Evolutionary conservation across 1,140 invertebrate species (phyloP), one percentile per base, ranked within the genome.

Genomic region (Sesamia nonagrioides): DNA sequence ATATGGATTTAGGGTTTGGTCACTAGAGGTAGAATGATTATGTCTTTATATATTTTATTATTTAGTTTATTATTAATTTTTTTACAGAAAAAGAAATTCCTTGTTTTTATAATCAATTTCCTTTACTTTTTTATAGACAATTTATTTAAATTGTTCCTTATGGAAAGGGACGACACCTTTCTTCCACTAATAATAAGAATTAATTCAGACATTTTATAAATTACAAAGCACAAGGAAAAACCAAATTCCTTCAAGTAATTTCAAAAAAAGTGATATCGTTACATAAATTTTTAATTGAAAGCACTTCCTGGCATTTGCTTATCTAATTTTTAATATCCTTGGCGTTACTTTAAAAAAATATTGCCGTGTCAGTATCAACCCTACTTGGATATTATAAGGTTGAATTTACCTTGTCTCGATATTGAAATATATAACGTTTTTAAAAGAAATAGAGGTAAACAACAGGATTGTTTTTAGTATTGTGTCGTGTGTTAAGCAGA

Each of bases 401-500:
- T 21, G 11, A 42, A 60, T n/a, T 6, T 71, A 6, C 13, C 18
- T 9, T 37, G 33, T 8, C 3, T 33, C 1, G 1, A 17, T 71
- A 6, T 6, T 37, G 6, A 48, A 37, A 50, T 13, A 42, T 60
- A 21, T 8, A 18, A 42, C 18, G n/a, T 73, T 73, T 73, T 27
- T 73, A 8, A 13, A 27, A 13, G 2, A n/a, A 42, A 42, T 13
- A 40, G n/a, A 60, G 50, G 33, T 56, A 21, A 40, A 52, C 68
- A 56, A 60, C 15, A 42, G 71, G 35, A 73, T 42, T 58, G 71
- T 73, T 73, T 73, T 73, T 73, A 58, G 71, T 58, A 60, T 58
- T 18, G 54, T 73, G 71, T 73, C 54, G 54, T 54, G 71, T 73
- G 71, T 45, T 58, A 58, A 73, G 45, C 37, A 73, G 52, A 73